A percentile compares a stretch with the other conserved stretches of the same genome.
Evolutionary conservation across 2,113 vertebrate species (phyloP).

Genomic region (Anolis sagrei): DNA sequence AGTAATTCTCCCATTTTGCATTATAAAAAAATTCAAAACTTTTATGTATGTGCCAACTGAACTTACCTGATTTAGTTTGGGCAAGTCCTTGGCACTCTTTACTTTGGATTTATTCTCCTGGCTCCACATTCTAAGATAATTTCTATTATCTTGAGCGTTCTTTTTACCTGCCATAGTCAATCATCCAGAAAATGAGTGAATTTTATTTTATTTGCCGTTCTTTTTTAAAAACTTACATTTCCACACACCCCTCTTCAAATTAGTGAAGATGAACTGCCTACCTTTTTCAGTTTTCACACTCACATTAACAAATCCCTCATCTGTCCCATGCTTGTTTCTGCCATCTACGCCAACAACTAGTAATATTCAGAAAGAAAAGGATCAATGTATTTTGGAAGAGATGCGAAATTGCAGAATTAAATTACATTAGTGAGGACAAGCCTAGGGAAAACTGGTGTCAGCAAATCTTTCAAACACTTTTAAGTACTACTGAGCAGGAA

Average conservation of each 20-base stretch:
- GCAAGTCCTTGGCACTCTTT: constrained; percentile 89
- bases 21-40: neutral
- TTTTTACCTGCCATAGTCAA: constrained; percentile 84
- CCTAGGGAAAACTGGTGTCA: neutral
- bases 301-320: constrained; percentile 94
- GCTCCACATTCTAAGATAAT: constrained; percentile 92
- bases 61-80: constrained; percentile 93
- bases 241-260: neutral
- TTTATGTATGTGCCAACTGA: neutral
- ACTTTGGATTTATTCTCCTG: constrained; percentile 88
- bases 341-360: constrained; percentile 83
- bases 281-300: constrained; percentile 93
- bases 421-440: neutral
- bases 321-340: constrained; percentile 83
- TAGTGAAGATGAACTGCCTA: constrained; percentile 48
- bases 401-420: neutral
- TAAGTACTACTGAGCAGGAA: neutral
- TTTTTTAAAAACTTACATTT: neutral
- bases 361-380: constrained; percentile 38
- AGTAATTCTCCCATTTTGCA: neutral
- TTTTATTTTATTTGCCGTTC: neutral
- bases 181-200: constrained; percentile 39
- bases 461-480: neutral
- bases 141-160: constrained; percentile 89
- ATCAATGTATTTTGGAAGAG: constrained; percentile 35